Base-by-base conservation (phyloP, 2,888 invertebrate genomes). In the Tethea ocularis region DNA sequence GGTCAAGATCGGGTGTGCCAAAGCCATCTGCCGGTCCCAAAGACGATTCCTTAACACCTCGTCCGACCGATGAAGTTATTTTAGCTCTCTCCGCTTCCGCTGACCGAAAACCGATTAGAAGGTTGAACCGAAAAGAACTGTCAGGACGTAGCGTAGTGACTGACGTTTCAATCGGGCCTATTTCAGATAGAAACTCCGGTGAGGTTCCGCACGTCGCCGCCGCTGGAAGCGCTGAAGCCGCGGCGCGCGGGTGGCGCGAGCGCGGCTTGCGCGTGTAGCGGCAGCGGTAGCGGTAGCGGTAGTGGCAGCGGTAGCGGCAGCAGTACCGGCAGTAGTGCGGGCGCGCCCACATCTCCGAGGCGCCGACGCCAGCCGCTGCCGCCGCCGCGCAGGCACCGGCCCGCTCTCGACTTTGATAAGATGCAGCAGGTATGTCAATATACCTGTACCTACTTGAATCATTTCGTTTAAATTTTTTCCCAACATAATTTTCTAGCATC, bases 341-440 rank as follows among this genome's bases (percentile, higher is more conserved):
- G 77, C 85, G 86, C 90, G 72, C 73, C 88, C 80, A 75, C 90
- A 86, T 88, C 89, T 26, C 90, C 89, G 74, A 84, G 93, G 84
- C 84, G 89, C 83, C 88, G 91, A 87, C 91, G 91, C 81, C 57
- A 80, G 79, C 82, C 85, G 67, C 86, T 85, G 72, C 85, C 89
- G 72, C 85, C 87, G 69, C 89, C 88, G 69, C 84, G 88, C 67
- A 88, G 95, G 24, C 95, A 96, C 87, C 95, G 98, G 83, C 98
- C 98, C 71, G 98, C 97, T 89, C 95, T 98, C 82, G 98, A 98
- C 94, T 98, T 98, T 87, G 98, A 98, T 90, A 98, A 98, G 94
- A 98, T 98, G 98, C 98, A 98, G 94, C 97, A 97, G 96, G 97
- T 97, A 93, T 56, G 51, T 1, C 22, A 1, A 17, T 29, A 3